Evolutionary conservation across 2,888 invertebrate species (phyloP), one percentile per base, ranked within the genome.

Genomic region (Gastracanthus pulcherrimus): DNA sequence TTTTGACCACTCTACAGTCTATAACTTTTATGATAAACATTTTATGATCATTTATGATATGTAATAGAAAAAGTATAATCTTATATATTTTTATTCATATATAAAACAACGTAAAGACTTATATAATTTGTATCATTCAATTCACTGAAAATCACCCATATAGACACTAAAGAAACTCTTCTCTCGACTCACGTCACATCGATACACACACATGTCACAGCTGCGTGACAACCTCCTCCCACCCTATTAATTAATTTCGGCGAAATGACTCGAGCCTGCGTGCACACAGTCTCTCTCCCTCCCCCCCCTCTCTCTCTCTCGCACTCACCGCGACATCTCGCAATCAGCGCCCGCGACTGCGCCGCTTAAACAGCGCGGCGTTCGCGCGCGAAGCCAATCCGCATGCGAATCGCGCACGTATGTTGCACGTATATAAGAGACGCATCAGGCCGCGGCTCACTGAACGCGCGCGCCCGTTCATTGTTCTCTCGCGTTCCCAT

Each of bases 161-260:
- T n/a, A n/a, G n/a, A n/a, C n/a, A n/a, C n/a, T n/a, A n/a, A n/a
- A 9, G 23, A 19, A 55, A 0, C 55, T 26, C 11, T 9, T 41
- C 16, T 16, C 2, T 41, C 55, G n/a, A 7, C 11, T 4, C 26
- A 26, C 7, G 55, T 55, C 23, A 26, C 41, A 13, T 41, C 9
- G 5, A 9, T 16, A 2, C 11, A 55, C 23, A 19, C 23, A 4
- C 48, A n/a, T 5, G 1, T 45, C 36, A 34, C 16, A 36, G 58
- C 7, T 29, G 31, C 55, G 48, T 48, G 7, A 19, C 70, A 55
- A 45, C 48, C 19, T 16, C n/a, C 29, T 69, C 58, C 66, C 67
- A 58, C 51, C 82, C 72, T 76, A 74, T 81, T 81, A 81, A 81
- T 81, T 81, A 81, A 81, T 74, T 77, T 74, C 62, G 36, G 60